phyloP scores from a whole-genome alignment of 2,797 vertebrate species.

The Sebastolobus altivelis region DNA sequence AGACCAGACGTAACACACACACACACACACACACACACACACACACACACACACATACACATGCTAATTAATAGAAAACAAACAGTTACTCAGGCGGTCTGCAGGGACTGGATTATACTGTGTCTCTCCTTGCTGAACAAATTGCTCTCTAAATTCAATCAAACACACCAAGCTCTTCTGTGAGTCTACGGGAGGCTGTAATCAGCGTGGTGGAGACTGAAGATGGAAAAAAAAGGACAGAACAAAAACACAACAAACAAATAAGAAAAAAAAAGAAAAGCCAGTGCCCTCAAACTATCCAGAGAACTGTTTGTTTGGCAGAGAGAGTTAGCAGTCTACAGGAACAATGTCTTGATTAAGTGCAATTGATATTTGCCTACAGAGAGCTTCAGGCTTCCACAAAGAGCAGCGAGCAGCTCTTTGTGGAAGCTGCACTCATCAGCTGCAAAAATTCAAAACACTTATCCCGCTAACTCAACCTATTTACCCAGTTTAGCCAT shows the following conservation, averaged over 20 bases:
- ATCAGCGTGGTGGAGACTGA: slow-evolving; percentile 56
- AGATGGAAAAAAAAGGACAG: slow-evolving; percentile 36
- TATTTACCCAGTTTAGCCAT: slow-evolving; percentile 38
- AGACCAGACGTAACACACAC: slow-evolving; percentile 27
- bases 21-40: slow-evolving; percentile 28
- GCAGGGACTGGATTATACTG: slow-evolving; percentile 72
- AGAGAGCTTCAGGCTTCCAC: slow-evolving; percentile 25
- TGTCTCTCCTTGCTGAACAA: slow-evolving; percentile 75
- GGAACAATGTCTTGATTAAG: slow-evolving; percentile 54
- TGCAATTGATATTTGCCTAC: slow-evolving; percentile 48
- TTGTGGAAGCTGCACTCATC: slow-evolving; percentile 1
- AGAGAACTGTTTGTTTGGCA: slow-evolving; percentile 42
- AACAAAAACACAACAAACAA: slow-evolving; percentile 31
- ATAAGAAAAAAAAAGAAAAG: background rate
- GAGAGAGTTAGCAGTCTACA: slow-evolving; percentile 15
- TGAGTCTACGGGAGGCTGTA: slow-evolving; percentile 62
- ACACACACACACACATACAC: slow-evolving; percentile 39
- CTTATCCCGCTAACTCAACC: slow-evolving; percentile 28
- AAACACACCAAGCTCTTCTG: slow-evolving; percentile 63
- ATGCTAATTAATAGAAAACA: slow-evolving; percentile 81
- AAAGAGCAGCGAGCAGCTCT: slow-evolving; percentile 21
- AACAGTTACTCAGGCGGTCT: slow-evolving; percentile 73
- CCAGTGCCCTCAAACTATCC: slow-evolving; percentile 29
- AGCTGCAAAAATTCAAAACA: slow-evolving; percentile 32
- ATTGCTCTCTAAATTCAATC: slow-evolving; percentile 82